phyloP scores from a whole-genome alignment of 2,113 vertebrate genomes.

The Nycticorax nycticorax region DNA sequence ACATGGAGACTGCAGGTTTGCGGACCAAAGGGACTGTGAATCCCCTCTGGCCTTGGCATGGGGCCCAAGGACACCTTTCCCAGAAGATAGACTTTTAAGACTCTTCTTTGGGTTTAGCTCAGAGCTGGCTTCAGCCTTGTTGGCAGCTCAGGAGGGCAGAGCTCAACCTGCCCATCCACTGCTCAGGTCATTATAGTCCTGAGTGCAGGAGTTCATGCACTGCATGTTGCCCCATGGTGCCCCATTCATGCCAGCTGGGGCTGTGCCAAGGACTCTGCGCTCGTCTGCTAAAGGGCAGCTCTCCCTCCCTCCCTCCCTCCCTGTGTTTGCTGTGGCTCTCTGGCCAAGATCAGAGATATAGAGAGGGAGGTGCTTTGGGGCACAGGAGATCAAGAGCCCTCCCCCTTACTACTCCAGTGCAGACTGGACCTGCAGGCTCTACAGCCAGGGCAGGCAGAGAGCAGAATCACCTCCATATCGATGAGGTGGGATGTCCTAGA shows the following conservation, averaged over 20 bases:
- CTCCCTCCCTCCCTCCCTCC: neutral
- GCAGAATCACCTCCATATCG: neutral
- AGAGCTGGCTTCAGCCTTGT: neutral
- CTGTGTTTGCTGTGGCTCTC: neutral
- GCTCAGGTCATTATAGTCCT: neutral
- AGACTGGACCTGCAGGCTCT: neutral
- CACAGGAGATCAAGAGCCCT: neutral
- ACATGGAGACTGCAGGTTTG: neutral
- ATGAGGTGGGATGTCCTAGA: neutral
- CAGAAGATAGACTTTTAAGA: neutral
- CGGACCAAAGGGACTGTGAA: neutral
- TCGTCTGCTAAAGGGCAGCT: neutral
- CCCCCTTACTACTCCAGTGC: neutral
- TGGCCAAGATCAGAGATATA: neutral
- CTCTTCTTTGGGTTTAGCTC: neutral
- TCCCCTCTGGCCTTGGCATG: neutral
- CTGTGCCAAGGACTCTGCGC: neutral
- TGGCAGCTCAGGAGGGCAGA: neutral
- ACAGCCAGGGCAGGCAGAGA: neutral
- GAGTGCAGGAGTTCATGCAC: neutral
- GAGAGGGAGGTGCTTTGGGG: neutral
- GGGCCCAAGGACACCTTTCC: neutral
- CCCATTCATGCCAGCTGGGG: neutral
- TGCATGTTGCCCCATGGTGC: fast-evolving
- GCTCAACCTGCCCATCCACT: neutral